Conservation (phyloP, 2,888 invertebrate genomes). For the Pachydiplax longipennis region DNA sequence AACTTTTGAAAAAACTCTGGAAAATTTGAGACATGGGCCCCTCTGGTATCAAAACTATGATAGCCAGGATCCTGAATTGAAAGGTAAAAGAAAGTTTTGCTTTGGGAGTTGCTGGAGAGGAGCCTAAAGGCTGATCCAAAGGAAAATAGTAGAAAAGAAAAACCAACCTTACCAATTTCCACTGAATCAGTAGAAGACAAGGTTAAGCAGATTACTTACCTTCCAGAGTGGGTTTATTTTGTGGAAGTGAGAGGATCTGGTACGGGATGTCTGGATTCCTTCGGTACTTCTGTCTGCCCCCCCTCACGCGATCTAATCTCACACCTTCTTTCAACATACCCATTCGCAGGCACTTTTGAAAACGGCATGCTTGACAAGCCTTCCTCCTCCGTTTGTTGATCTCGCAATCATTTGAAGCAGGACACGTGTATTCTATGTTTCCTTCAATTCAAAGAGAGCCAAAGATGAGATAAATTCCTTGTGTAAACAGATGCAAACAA, state of each 20-base stretch:
- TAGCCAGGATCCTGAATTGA: no score
- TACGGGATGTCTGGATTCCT: slow-evolving; percentile 76
- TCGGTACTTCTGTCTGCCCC: slow-evolving; percentile 95
- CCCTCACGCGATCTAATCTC: slow-evolving; percentile 90
- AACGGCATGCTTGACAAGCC: slow-evolving; percentile 96
- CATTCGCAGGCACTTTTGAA: slow-evolving; percentile 94
- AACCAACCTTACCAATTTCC: no score
- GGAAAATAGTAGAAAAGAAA: no score
- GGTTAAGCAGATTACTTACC: slow-evolving; percentile 59
- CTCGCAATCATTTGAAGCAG: slow-evolving; percentile 94
- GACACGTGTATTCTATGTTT: slow-evolving; percentile 97
- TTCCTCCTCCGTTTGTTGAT: slow-evolving; percentile 95
- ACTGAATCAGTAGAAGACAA: no score
- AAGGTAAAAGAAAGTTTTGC: no score
- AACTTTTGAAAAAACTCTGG: no score
- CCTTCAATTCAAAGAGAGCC: slow-evolving; percentile 66
- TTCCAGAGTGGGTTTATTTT: slow-evolving; percentile 63
- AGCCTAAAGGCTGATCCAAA: no score
- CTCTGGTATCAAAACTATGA: no score
- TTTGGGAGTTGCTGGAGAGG: no score
- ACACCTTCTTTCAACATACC: slow-evolving; percentile 99
- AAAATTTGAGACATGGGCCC: no score
- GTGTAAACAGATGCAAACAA: no score
- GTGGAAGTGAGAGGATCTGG: slow-evolving; percentile 59
- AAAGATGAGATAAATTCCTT: background rate